Conservation (phyloP, 53 echinoderm and acorn worm species). For the Zoroaster sp. region DNA sequence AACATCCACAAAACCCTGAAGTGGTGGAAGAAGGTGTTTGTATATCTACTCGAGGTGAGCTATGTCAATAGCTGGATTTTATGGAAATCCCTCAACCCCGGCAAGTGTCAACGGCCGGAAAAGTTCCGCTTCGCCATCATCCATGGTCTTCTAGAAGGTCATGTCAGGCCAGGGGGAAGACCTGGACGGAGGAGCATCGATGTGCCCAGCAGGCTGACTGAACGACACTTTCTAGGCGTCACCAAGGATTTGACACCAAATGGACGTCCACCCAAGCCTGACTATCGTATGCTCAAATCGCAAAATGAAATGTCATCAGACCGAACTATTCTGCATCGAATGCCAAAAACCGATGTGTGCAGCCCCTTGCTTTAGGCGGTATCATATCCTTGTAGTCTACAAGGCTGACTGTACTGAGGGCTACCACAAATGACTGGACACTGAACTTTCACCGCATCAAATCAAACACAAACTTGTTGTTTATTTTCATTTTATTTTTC, state of each 20-base stretch:
- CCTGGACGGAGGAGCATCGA: not conserved
- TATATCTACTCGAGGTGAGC: slow-evolving; percentile 6
- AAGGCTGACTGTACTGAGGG: not conserved
- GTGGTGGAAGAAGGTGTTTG: too few relatives aligned
- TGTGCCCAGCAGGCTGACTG: not conserved
- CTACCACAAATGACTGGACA: not conserved
- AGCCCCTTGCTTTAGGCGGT: slow-evolving; percentile 26
- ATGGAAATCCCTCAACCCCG: slow-evolving; percentile 23
- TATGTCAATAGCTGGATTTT: slow-evolving; percentile 35
- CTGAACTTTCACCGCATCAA: not conserved
- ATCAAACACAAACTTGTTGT: not conserved
- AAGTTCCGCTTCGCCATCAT: not conserved
- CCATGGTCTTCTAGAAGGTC: not conserved
- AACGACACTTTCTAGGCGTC: not conserved
- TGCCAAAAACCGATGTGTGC: slow-evolving; percentile 49
- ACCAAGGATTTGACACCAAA: not conserved
- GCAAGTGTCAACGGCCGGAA: not conserved
- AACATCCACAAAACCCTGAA: too few relatives aligned
- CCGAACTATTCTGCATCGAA: slow-evolving; percentile 4
- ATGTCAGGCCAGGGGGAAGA: not conserved
- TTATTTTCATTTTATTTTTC: not conserved
- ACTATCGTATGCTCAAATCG: slow-evolving; percentile 55
- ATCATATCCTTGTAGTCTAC: slow-evolving; percentile 38
- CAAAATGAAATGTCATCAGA: slow-evolving; percentile 34
- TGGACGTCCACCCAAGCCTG: slow-evolving; percentile 22